phyloP scores from a whole-genome alignment of 1,140 invertebrate species.

The Cataglyphis hispanica region DNA sequence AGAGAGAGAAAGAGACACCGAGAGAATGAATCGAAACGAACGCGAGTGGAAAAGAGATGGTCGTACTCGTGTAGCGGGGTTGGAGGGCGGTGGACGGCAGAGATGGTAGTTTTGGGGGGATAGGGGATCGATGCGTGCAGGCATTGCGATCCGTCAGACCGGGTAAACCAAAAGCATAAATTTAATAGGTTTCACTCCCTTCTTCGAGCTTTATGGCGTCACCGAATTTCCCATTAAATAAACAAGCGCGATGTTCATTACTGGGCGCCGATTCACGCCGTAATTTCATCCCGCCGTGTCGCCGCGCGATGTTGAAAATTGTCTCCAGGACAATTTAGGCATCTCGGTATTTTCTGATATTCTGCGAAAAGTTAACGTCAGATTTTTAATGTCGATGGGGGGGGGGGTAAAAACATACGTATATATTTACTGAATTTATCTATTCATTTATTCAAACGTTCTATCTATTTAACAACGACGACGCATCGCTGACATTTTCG shows the following conservation, averaged over 20 bases:
- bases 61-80: conserved; percentile 27
- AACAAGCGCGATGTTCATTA: conserved; percentile 86
- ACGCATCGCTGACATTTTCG: neutral
- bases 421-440: neutral
- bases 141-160: conserved; percentile 86
- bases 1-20: conserved; percentile 7
- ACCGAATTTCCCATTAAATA: conserved; percentile 87
- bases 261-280: conserved; percentile 72
- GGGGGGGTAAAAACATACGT: neutral
- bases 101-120: conserved; percentile 64
- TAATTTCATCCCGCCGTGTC: conserved; percentile 40
- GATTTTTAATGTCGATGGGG: neutral
- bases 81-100: conserved; percentile 66
- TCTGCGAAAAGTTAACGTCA: neutral
- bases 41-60: conserved; percentile 32
- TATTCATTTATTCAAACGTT: neutral
- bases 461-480: neutral
- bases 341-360: neutral
- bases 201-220: conserved; percentile 85
- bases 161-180: conserved; percentile 86
- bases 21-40: conserved; percentile 38
- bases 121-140: conserved; percentile 74
- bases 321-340: conserved; percentile 51
- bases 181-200: conserved; percentile 86
- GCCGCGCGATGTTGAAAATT: conserved; percentile 60